Base-by-base conservation (phyloP, 1,140 invertebrate genomes). In the Diorhabda carinulata region DNA sequence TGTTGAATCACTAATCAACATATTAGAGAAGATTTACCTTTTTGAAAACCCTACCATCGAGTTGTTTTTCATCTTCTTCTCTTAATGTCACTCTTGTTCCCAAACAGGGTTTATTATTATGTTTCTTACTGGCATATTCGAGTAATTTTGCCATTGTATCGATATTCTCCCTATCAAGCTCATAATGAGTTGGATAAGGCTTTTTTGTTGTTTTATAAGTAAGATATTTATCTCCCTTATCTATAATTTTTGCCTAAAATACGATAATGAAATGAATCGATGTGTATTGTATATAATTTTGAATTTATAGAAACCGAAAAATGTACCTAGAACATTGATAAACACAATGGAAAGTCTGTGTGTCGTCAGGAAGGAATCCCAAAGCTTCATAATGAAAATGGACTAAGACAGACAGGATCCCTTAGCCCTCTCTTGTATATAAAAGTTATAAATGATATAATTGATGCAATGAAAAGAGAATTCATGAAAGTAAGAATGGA, bases 1-100 rank as follows among this genome's bases (percentile, higher is more conserved):
- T 9, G 10, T 4, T 10, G 5, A n/a, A 9, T 45, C 42, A 45
- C 61, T 63, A 68, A 10, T n/a, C 61, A 62, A n/a, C n/a, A 7
- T 8, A 52, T 8, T 52, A 52, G 6, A 8, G n/a, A 52, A 52
- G 52, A 59, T 43, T 68, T 74, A 91, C 89, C 86, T 99, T 98
- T 83, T 98, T 98, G 78, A 99, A 98, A 40, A 97, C 87, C 77
- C 93, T 88, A 52, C 97, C 97, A 82, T 97, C 96, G 0, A 91
- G 88, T 80, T 98, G 96, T 2, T 89, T 81, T 81, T 98, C 96
- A 77, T 98, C 94, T 79, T 97, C 94, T 80, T 97, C 96, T 64
- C 89, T 89, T 5, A 98, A 83, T 63, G 98, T 90, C 74, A 96
- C 88, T 58, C 97, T 84, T 0, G 94, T 96, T 7, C 97, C 97